Evolutionary conservation across 2,797 vertebrate genomes (phyloP).

Genomic region (Enteromius paludinosus): DNA sequence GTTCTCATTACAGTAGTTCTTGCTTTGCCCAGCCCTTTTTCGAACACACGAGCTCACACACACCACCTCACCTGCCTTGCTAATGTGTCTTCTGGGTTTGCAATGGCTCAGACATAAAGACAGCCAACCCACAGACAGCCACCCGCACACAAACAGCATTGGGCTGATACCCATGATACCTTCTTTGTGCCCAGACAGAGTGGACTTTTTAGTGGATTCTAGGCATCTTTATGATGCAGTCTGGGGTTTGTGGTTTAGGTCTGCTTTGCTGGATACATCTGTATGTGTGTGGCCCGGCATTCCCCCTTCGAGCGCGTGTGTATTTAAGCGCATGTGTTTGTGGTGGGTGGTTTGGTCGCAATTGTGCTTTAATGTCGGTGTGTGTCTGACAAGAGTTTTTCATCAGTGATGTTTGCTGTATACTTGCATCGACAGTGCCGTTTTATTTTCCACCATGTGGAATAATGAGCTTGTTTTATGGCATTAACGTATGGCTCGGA

Average conservation of each 20-base stretch:
- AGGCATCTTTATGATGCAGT: slow-evolving; percentile 49
- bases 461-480: slow-evolving; percentile 5
- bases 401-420: neutral
- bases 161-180: slow-evolving; percentile 20
- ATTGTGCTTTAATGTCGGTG: slow-evolving; percentile 44
- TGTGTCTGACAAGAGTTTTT: slow-evolving; percentile 18
- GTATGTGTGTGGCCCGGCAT: slow-evolving; percentile 56
- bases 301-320: slow-evolving; percentile 36
- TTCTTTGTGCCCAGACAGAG: slow-evolving; percentile 37
- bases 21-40: slow-evolving; percentile 47
- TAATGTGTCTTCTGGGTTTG: slow-evolving; percentile 50
- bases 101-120: slow-evolving; percentile 40
- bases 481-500: neutral
- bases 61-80: slow-evolving; percentile 33
- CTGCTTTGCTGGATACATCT: slow-evolving; percentile 40
- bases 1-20: slow-evolving; percentile 78
- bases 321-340: slow-evolving; percentile 48
- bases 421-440: neutral
- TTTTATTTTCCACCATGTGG: neutral
- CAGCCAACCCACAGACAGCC: slow-evolving; percentile 41
- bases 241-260: slow-evolving; percentile 55
- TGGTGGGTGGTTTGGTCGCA: slow-evolving; percentile 41
- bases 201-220: slow-evolving; percentile 41
- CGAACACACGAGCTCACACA: slow-evolving; percentile 25
- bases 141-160: slow-evolving; percentile 36